phyloP scores from a whole-genome alignment of 2,797 vertebrate genomes.

The Molossus molossus region DNA sequence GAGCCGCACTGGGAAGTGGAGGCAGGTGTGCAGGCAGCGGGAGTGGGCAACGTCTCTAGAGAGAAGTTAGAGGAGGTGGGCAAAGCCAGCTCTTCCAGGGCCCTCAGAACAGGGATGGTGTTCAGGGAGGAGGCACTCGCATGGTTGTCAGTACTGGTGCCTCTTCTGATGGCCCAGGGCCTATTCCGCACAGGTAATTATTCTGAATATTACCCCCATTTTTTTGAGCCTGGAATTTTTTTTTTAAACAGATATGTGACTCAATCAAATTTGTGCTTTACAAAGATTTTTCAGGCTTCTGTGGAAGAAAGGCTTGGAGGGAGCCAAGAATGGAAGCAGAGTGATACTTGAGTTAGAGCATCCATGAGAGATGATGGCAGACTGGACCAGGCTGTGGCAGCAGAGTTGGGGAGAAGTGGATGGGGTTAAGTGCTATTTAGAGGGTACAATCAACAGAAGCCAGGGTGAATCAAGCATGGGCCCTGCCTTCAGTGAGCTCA shows the following conservation, averaged over 20 bases:
- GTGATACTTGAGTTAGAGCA: not conserved
- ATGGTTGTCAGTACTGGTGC: not conserved
- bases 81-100: not conserved
- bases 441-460: not conserved
- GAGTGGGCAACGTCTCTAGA: not conserved
- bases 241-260: not conserved
- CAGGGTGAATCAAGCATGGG: not conserved
- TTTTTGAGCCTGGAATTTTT: not conserved
- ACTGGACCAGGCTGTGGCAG: not conserved
- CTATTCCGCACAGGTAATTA: slow-evolving; percentile 3
- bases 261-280: slow-evolving; percentile 46
- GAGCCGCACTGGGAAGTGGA: not conserved
- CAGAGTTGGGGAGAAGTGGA: not conserved
- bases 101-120: not conserved
- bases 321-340: not conserved
- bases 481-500: not conserved
- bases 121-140: not conserved
- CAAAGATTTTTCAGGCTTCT: slow-evolving; percentile 16
- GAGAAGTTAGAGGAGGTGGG: not conserved
- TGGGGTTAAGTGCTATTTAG: not conserved
- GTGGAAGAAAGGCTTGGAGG: slow-evolving; percentile 25
- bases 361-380: not conserved
- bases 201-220: not conserved
- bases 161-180: not conserved
- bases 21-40: not conserved